Evolutionary conservation across 2,888 invertebrate species (phyloP), one percentile per base, ranked within the genome.

Genomic region (Chrysolina oricalcia): DNA sequence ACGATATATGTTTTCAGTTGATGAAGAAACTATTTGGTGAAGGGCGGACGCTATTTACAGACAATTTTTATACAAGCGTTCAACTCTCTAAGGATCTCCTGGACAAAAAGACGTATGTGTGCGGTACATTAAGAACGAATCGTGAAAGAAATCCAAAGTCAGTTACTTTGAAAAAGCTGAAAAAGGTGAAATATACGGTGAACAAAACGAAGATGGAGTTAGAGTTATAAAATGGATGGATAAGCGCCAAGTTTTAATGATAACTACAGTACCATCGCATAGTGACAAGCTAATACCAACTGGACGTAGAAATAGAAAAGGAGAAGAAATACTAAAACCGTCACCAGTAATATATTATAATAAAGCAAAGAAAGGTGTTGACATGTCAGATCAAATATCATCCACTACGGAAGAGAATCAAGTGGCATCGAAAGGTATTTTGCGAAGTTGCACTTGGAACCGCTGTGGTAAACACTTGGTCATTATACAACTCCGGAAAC

Each of bases 281-380:
- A 73, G 64, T 65, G 70, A 62, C 50, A 15, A 70, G 19, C 53
- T 72, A 48, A 62, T 70, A 15, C 23, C 70, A 56, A 77, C 74
- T 10, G 74, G 72, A 69, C n/a, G 35, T 27, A 68, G 63, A 72
- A 72, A 66, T 53, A 46, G 59, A 63, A 70, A 77, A 70, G 70
- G 68, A 43, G 71, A 75, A 63, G 73, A 77, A 19, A 53, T 78
- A 63, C 43, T 75, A 23, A 78, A 78, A 73, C 80, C 75, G 11
- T 48, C 63, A 43, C 48, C 63, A 27, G 56, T 77, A 19, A 65
- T 74, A 53, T 71, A 66, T 46, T 79, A 79, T 48, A 78, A 78
- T 40, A 21, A 78, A 78, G 63, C 72, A 21, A 78, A 78, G 63
- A 75, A 76, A 71, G 75, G 74, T 19, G 73, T 75, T n/a, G 64